A percentile compares a stretch with the other conserved stretches of the same genome.
phyloP scores from a whole-genome alignment of 2,888 invertebrate species.

The Syritta pipiens region DNA sequence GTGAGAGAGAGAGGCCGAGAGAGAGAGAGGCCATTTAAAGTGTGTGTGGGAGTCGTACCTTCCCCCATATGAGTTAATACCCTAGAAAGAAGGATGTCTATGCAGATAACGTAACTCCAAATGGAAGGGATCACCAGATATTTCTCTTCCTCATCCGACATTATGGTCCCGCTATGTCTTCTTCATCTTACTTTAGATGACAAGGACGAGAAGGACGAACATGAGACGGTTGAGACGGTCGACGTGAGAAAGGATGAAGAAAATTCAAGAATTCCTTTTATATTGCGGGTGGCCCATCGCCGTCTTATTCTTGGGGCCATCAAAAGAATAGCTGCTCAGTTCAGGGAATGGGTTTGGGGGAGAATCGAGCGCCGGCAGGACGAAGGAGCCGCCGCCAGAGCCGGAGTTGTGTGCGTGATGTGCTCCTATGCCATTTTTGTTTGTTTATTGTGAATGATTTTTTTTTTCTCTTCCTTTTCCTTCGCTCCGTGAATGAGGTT shows the following conservation, averaged over 20 bases:
- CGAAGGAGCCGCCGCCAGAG: no score
- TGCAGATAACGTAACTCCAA: slow-evolving; percentile 54
- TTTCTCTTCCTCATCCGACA: slow-evolving; percentile 43
- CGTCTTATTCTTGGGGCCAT: slow-evolving; percentile 4
- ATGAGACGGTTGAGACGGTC: background rate
- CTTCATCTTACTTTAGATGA: slow-evolving; percentile 17
- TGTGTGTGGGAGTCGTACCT: slow-evolving; percentile 19
- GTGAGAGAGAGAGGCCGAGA: background rate
- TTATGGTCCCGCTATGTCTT: slow-evolving; percentile 31
- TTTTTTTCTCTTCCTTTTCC: background rate
- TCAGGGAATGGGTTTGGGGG: background rate
- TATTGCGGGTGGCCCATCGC: slow-evolving; percentile 8
- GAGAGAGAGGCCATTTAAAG: slow-evolving; percentile 22
- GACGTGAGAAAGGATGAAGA: background rate
- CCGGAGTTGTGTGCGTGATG: no score
- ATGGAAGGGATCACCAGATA: slow-evolving; percentile 54
- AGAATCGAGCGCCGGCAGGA: background rate
- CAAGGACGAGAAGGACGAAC: background rate
- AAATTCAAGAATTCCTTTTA: slow-evolving; percentile 34
- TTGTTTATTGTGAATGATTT: slow-evolving; percentile 18
- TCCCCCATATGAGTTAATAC: slow-evolving; percentile 51
- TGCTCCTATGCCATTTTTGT: slow-evolving; percentile 15
- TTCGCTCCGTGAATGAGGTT: background rate
- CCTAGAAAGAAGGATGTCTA: slow-evolving; percentile 41
- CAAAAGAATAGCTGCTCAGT: background rate